A percentile compares a stretch with the other conserved stretches of the same genome.
phyloP scores from a whole-genome alignment of 2,113 vertebrate species.

The Oceanites oceanicus region DNA sequence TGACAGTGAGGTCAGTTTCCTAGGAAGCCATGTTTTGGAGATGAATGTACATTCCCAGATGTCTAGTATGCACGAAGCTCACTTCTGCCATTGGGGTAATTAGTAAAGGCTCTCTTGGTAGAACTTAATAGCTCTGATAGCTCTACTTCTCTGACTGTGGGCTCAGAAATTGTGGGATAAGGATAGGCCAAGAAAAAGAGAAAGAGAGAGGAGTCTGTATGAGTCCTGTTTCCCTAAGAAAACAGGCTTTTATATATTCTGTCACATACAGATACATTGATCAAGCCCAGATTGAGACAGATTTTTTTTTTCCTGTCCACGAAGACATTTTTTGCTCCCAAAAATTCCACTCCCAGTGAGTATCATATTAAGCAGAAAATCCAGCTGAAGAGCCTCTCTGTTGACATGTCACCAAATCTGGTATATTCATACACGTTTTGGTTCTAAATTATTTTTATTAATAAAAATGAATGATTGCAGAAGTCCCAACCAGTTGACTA shows the following conservation, averaged over 20 bases:
- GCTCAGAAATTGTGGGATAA: not conserved
- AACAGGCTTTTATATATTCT: not conserved
- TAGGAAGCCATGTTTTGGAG: not conserved
- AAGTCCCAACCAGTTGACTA: not conserved
- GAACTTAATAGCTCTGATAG: not conserved
- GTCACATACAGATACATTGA: not conserved
- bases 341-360: not conserved
- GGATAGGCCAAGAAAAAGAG: not conserved
- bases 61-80: rapidly evolving
- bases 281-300: not conserved
- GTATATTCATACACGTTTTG: not conserved
- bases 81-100: not conserved
- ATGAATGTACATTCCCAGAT: not conserved
- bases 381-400: not conserved
- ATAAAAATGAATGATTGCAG: not conserved
- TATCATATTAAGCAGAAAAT: not conserved
- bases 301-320: not conserved
- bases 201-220: not conserved
- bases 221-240: not conserved
- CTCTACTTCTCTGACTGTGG: rapidly evolving
- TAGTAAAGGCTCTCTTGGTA: not conserved
- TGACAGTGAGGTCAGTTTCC: not conserved
- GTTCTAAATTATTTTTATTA: not conserved
- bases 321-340: not conserved
- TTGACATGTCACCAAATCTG: not conserved